Percentiles rank a stretch among this genome's conserved stretches.
Evolutionary conservation across 2,797 vertebrate genomes (phyloP).

Genomic region (Poliocrania exsul): DNA sequence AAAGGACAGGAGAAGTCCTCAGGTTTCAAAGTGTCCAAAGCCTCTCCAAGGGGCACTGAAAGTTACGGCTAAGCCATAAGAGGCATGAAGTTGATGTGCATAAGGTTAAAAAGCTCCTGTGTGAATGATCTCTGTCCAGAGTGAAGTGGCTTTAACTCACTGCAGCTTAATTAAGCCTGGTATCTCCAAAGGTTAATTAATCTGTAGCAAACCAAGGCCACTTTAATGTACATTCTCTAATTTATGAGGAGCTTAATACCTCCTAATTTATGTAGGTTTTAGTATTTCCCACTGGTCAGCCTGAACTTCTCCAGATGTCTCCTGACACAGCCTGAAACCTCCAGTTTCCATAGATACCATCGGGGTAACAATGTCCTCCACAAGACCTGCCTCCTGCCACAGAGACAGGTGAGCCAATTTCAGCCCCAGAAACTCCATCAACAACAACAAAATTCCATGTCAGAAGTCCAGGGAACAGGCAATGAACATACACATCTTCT

Average conservation of each 20-base stretch:
- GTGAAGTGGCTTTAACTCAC: slow-evolving; percentile 36
- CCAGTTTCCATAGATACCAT: neutral
- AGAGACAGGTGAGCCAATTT: neutral
- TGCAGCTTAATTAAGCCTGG: slow-evolving; percentile 39
- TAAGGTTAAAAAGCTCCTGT: neutral
- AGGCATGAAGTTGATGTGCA: neutral
- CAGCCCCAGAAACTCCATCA: neutral
- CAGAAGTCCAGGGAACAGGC: neutral
- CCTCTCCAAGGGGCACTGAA: neutral
- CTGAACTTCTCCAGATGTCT: neutral
- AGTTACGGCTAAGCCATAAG: neutral
- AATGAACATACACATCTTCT: neutral
- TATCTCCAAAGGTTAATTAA: slow-evolving; percentile 58
- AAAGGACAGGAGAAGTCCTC: neutral
- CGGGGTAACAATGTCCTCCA: neutral
- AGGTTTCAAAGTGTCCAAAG: neutral
- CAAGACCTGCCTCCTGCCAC: rapidly evolving
- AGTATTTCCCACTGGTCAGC: neutral
- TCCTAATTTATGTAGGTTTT: neutral
- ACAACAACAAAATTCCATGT: neutral
- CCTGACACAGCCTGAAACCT: neutral
- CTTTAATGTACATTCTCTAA: neutral
- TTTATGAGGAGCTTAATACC: neutral
- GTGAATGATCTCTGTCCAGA: neutral
- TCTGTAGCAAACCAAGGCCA: slow-evolving; percentile 32